phyloP scores from a whole-genome alignment of 2,113 vertebrate species.

The Pollachius pollachius region DNA sequence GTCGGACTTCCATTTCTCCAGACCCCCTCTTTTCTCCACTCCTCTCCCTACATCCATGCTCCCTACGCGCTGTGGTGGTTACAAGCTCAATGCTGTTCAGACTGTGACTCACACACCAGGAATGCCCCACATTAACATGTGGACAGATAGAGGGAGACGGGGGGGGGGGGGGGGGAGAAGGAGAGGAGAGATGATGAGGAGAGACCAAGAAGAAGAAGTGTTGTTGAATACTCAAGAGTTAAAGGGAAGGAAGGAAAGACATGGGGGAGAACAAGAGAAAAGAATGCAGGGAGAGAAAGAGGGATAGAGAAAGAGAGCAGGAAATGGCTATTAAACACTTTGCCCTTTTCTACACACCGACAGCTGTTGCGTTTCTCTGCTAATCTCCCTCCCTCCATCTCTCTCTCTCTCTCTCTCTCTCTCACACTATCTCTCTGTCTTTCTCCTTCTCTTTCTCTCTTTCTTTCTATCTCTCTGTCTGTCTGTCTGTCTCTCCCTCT shows the following conservation, averaged over 20 bases:
- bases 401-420: neutral
- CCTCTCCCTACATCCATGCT: slow-evolving; percentile 32
- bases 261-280: slow-evolving; percentile 13
- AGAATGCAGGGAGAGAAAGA: neutral
- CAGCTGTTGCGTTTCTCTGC: slow-evolving; percentile 62
- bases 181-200: neutral
- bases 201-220: slow-evolving; percentile 33
- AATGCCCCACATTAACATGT: slow-evolving; percentile 69
- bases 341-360: slow-evolving; percentile 58
- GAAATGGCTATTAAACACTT: slow-evolving; percentile 44
- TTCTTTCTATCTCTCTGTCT: too few species aligned
- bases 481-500: too few species aligned
- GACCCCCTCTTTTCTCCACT: slow-evolving; percentile 35
- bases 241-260: slow-evolving; percentile 54
- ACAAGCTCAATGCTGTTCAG: slow-evolving; percentile 61
- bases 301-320: slow-evolving; percentile 31
- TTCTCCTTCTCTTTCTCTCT: neutral
- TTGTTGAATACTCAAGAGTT: slow-evolving; percentile 40
- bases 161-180: neutral
- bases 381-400: neutral
- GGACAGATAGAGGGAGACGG: slow-evolving; percentile 47
- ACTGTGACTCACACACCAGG: slow-evolving; percentile 65
- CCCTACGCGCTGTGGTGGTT: slow-evolving; percentile 44
- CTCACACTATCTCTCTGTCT: neutral
- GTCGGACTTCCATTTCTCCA: slow-evolving; percentile 46